Percentiles rank a stretch among this genome's conserved stretches.
Evolutionary conservation across 2,888 invertebrate genomes (phyloP).

Genomic region (Macrostomum cliftonense): DNA sequence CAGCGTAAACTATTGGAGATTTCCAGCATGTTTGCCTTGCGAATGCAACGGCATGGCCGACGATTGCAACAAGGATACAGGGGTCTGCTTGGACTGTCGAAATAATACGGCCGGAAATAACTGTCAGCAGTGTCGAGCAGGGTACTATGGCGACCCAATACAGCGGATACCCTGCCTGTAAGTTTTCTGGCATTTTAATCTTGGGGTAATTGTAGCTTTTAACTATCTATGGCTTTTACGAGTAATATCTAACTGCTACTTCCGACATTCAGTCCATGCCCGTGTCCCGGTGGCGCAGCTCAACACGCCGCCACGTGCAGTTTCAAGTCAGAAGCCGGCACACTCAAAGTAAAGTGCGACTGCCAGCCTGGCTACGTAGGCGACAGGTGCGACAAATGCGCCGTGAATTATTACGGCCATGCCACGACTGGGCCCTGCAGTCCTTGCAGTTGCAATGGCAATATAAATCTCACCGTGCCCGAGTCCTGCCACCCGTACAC

Average conservation of each 20-base stretch:
- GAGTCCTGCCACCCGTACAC: slow-evolving; percentile 77
- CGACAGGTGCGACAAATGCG: slow-evolving; percentile 67
- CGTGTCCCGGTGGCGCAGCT: slow-evolving; percentile 77
- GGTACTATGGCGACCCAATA: slow-evolving; percentile 78
- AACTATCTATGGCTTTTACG: too few species aligned
- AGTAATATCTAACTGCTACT: too few species aligned
- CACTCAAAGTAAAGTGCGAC: slow-evolving; percentile 59
- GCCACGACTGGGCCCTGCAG: slow-evolving; percentile 68
- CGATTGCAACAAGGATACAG: slow-evolving; percentile 59
- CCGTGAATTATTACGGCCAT: slow-evolving; percentile 81
- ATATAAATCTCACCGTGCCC: slow-evolving; percentile 61
- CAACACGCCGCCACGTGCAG: slow-evolving; percentile 73
- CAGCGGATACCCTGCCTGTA: slow-evolving; percentile 61
- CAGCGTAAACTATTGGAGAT: slow-evolving; percentile 85
- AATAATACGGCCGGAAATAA: slow-evolving; percentile 69
- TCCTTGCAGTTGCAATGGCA: slow-evolving; percentile 74
- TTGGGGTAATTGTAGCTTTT: too few species aligned
- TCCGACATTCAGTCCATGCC: slow-evolving; percentile 51
- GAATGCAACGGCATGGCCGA: slow-evolving; percentile 92
- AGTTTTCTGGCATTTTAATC: too few species aligned
- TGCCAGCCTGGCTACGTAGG: slow-evolving; percentile 31
- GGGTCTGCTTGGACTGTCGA: slow-evolving; percentile 65
- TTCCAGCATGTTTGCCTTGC: slow-evolving; percentile 82
- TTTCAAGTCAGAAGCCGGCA: slow-evolving; percentile 60
- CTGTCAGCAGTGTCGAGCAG: slow-evolving; percentile 71